Evolutionary conservation across 2,888 invertebrate genomes (phyloP), one percentile per base, ranked within the genome.

Genomic region (Julus scandinavius): DNA sequence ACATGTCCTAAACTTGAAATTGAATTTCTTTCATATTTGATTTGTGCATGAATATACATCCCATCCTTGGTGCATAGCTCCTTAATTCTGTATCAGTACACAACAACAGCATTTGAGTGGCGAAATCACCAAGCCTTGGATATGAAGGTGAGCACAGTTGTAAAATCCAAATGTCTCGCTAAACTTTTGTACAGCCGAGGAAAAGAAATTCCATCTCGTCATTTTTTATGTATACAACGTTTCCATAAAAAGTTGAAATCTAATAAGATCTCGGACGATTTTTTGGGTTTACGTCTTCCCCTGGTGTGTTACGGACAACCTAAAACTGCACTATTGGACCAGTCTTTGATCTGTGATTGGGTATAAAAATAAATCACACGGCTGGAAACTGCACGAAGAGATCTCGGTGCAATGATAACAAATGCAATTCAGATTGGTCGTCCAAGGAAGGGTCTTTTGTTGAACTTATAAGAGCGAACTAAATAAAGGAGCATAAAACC

Each of bases 401-500:
- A 72, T 72, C 72, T 72, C 72, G 72, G 72, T 72, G 72, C 72
- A 72, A 72, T 72, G 72, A 72, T 72, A 72, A 72, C 72, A 72
- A 72, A 72, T 72, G 72, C 72, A 72, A 72, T 72, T 72, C 72
- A 72, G 72, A 72, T 72, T 72, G 72, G 72, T 72, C 72, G 72
- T 72, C 72, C 72, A 72, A 72, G 72, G 72, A 72, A 72, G 6
- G 72, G 72, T 72, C 72, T 72, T 72, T 72, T 72, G 72, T 72
- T 72, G 72, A 72, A 72, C 72, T 72, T 72, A 72, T 72, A 72
- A 72, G 72, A 72, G 29, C 72, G 72, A 72, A 72, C 72, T 72
- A 72, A 72, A 72, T 72, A 54, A 58, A 87, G 87, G 87, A 87
- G 87, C 40, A 87, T 54, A 87, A 87, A 40, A 87, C 85, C 72